Evolutionary conservation across 2,888 invertebrate genomes (phyloP), one percentile per base, ranked within the genome.

Genomic region (Pseudococcus jackbeardsleyi): DNA sequence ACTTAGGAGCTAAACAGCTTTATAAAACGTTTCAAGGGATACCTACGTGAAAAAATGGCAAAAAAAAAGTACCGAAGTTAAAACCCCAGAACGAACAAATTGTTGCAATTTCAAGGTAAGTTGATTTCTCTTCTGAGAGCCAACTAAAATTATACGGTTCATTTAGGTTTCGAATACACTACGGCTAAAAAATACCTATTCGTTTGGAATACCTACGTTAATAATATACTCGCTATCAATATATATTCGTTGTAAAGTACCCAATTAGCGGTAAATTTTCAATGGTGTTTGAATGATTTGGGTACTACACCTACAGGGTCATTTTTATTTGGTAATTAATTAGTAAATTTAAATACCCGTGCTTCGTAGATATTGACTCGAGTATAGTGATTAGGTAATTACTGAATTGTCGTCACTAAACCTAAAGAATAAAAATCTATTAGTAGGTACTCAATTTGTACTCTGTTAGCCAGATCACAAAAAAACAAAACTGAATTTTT

Each of bases 81-180:
- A 85, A 85, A 85, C 50, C 85, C 85, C 85, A 85, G 85, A 85
- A 85, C 85, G 85, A 85, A 46, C 42, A 82, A 85, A 85, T 85
- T 39, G 85, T 64, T 39, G 85, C 85, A 85, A 85, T 85, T 85
- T 85, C 85, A 85, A 85, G 85, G 59, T 59, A 85, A 54, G 85
- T 64, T 85, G 85, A 85, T 64, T 85, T 59, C 85, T 85, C 64
- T 85, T 54, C 59, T 22, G 59, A 54, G 39, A 64, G 85, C 85
- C 85, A 85, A 85, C 85, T 64, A 85, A 85, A 85, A 85, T 85
- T 64, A 85, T 64, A 85, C 85, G 85, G 59, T 85, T 85, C 85
- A 85, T 85, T 85, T 85, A 54, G 85, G 42, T 19, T 85, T 33
- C 85, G 64, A 46, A 82, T 82, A 46, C 46, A n/a, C 79, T 11